Evolutionary conservation across 2,113 vertebrate species (phyloP).

Genomic region (Glaucidium brasilianum): DNA sequence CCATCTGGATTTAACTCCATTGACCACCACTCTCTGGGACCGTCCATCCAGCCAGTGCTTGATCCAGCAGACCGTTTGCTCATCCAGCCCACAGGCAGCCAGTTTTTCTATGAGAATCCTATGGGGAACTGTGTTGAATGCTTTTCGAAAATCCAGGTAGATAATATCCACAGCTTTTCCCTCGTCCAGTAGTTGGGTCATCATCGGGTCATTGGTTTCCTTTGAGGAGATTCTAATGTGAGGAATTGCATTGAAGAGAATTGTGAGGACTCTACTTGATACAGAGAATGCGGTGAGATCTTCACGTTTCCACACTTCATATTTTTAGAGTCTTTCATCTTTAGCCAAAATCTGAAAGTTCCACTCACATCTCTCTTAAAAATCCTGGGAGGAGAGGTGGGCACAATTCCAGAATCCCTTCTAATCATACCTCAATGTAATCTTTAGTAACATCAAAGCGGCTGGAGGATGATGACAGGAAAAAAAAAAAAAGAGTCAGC

Average conservation of each 20-base stretch:
- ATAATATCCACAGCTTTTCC: too few species aligned
- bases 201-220: too few species aligned
- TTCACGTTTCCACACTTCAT: slow-evolving; percentile 16
- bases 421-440: slow-evolving; percentile 33
- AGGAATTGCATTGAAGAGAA: not conserved
- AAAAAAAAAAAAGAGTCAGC: slow-evolving; percentile 2
- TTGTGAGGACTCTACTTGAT: not conserved
- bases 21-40: too few species aligned
- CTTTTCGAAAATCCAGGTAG: too few species aligned
- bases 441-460: slow-evolving; percentile 47
- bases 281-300: not conserved
- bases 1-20: too few species aligned
- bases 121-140: too few species aligned
- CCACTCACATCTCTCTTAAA: slow-evolving; percentile 23
- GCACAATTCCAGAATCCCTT: slow-evolving; percentile 34
- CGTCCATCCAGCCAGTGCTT: too few species aligned
- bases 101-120: too few species aligned
- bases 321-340: slow-evolving; percentile 43
- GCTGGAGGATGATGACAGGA: not conserved
- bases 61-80: too few species aligned
- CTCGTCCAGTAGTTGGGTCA: too few species aligned
- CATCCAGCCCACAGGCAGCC: too few species aligned
- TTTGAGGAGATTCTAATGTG: not conserved
- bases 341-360: slow-evolving; percentile 38
- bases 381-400: slow-evolving; percentile 32